Evolutionary conservation across 1,140 invertebrate genomes (phyloP).

Genomic region (Lepidurus apus): DNA sequence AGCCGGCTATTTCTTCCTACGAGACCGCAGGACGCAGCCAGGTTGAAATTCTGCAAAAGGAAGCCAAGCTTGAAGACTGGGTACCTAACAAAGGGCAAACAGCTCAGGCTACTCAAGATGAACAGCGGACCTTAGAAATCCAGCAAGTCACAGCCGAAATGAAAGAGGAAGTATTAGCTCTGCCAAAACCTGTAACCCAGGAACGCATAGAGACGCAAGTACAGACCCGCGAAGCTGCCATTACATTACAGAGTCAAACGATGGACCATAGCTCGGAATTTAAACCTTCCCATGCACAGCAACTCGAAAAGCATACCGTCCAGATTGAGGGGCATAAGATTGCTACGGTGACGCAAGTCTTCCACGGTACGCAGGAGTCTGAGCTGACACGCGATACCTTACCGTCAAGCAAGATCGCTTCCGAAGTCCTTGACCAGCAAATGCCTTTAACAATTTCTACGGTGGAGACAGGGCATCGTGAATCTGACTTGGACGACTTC

Average conservation of each 20-base stretch:
- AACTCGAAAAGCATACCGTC: conserved; percentile 12
- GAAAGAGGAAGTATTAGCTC: conserved; percentile 16
- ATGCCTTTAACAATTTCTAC: neutral
- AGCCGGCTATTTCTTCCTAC: neutral
- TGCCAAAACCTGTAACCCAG: neutral
- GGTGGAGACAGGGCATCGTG: neutral
- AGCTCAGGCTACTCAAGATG: neutral
- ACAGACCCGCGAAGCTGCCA: conserved; percentile 22
- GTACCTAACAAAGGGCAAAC: conserved; percentile 32
- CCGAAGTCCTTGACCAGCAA: neutral
- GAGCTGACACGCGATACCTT: neutral
- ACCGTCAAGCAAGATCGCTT: conserved; percentile 7
- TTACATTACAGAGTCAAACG: neutral
- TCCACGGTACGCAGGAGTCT: conserved; percentile 16
- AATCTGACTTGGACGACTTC: neutral
- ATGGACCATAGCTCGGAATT: conserved; percentile 28
- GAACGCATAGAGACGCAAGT: neutral
- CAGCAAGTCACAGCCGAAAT: conserved; percentile 7
- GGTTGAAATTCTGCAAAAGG: conserved; percentile 34
- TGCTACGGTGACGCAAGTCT: conserved; percentile 29
- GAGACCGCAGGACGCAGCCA: conserved; percentile 21
- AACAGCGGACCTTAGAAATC: conserved; percentile 28
- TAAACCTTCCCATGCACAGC: neutral
- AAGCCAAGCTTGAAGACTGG: conserved; percentile 36
- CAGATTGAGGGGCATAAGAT: conserved; percentile 1